phyloP scores from a whole-genome alignment of 2,113 vertebrate species.

The Mesoclemmys tuberculata region DNA sequence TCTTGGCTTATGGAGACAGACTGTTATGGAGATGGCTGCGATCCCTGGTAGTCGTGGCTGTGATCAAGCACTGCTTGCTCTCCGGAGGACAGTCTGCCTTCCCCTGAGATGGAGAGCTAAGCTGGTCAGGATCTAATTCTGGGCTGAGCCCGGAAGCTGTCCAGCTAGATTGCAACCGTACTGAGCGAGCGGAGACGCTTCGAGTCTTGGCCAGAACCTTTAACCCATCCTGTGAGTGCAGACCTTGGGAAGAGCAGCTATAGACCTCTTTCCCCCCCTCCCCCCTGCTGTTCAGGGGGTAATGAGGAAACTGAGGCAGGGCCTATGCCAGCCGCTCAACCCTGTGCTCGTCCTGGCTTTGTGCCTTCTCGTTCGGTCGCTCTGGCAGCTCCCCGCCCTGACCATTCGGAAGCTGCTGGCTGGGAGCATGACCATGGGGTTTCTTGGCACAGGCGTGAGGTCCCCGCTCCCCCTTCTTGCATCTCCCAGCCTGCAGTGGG shows the following conservation, averaged over 20 bases:
- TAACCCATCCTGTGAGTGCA: accelerated
- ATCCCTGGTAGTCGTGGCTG: neutral
- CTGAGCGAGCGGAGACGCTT: too few relatives aligned
- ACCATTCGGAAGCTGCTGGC: neutral
- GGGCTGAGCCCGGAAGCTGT: neutral
- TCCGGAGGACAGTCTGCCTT: neutral
- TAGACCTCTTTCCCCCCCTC: neutral
- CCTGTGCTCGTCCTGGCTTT: neutral
- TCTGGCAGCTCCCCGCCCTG: neutral
- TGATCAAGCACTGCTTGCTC: neutral
- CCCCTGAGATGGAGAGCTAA: neutral
- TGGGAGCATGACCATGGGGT: neutral
- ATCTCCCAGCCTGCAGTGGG: neutral
- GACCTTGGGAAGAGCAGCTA: too few relatives aligned
- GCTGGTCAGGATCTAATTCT: too few relatives aligned
- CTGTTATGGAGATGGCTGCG: neutral
- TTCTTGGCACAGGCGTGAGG: neutral
- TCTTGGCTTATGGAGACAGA: neutral
- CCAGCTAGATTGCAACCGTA: neutral
- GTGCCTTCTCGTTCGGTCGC: neutral
- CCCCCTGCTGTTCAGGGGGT: neutral
- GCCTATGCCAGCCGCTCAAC: neutral
- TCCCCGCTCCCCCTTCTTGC: neutral
- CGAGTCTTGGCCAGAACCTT: neutral
- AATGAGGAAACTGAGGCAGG: neutral